Evolutionary conservation across 1,140 invertebrate species (phyloP).

Genomic region (Sminthurinus signatus): DNA sequence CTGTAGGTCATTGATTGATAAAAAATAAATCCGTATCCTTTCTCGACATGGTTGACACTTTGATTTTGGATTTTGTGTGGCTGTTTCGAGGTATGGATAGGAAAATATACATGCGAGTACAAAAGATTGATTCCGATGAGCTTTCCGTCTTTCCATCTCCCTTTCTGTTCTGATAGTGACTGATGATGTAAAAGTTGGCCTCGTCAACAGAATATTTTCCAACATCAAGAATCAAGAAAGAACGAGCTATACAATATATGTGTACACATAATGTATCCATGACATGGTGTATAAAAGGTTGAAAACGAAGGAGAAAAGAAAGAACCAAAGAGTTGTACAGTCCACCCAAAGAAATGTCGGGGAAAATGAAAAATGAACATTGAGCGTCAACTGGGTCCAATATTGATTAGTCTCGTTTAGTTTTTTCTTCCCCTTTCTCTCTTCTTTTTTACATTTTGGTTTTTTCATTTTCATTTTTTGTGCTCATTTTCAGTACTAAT

Average conservation of each 20-base stretch:
- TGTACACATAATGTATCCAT: too few relatives aligned
- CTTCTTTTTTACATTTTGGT: background rate
- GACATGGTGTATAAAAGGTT: too few relatives aligned
- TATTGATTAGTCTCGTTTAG: slow-evolving; percentile 38
- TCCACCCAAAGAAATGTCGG: slow-evolving; percentile 26
- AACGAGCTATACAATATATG: too few relatives aligned
- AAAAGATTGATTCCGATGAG: background rate
- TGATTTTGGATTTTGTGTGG: too few relatives aligned
- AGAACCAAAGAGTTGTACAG: slow-evolving; percentile 29
- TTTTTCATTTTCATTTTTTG: too few relatives aligned
- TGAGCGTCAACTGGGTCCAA: slow-evolving; percentile 26
- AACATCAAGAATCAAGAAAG: slow-evolving; percentile 21
- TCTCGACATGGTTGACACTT: slow-evolving; percentile 6
- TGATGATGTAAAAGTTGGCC: slow-evolving; percentile 18
- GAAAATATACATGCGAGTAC: background rate
- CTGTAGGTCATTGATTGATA: slow-evolving; percentile 9
- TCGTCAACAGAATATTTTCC: slow-evolving; percentile 19
- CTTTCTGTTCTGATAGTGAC: slow-evolving; percentile 2
- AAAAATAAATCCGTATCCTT: background rate
- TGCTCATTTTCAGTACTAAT: too few relatives aligned
- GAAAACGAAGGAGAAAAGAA: too few relatives aligned
- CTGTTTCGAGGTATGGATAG: too few relatives aligned
- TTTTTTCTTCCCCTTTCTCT: slow-evolving; percentile 2
- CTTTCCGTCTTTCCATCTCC: background rate
- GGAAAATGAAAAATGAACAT: slow-evolving; percentile 37